Base-by-base conservation (phyloP, 2,113 vertebrate species). In the Hippocampus abdominalis region DNA sequence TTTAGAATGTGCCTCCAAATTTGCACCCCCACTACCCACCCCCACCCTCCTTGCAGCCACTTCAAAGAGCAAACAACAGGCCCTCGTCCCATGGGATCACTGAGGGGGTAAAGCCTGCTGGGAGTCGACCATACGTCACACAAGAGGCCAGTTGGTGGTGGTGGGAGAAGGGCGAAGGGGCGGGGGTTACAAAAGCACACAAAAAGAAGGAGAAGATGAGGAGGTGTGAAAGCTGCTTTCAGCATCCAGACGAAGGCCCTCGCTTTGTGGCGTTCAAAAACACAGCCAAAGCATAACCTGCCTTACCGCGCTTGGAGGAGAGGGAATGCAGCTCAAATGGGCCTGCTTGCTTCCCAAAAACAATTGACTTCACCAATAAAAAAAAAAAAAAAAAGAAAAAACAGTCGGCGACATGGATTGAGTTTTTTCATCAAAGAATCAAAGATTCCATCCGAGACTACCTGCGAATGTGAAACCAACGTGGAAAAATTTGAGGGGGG, bases 1-100 rank as follows among this genome's bases (percentile, higher is more conserved):
- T 89, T 87, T 87, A 83, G 82, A 92, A 82, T 70, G 88, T 81
- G 89, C 87, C 87, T 89, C 86, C 83, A 88, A 92, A 90, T 18
- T 20, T 44, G 42, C 46, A 16, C 46, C 16, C 83, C 87, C 89
- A 87, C 86, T 85, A 89, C 89, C 86, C 84, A 84, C 89, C 12
- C 89, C 87, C 74, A 84, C 86, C 89, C 86, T 89, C 88, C 86
- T 90, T 86, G 76, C 84, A 89, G 85, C 71, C 86, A 88, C 87
- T 89, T 91, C 90, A 91, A 91, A 91, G 88, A 82, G 77, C 87
- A 86, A 44, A 87, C 87, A 91, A 89, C 89, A 88, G 87, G 80
- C 86, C 76, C 82, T 71, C 21, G 84, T 88, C 89, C 84, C 84
- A 77, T 73, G 86, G 86, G 88, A 88, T 83, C 69, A 65, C 74